Base-by-base conservation (phyloP, 2,797 vertebrate genomes). In the Myiotriccus ornatus region DNA sequence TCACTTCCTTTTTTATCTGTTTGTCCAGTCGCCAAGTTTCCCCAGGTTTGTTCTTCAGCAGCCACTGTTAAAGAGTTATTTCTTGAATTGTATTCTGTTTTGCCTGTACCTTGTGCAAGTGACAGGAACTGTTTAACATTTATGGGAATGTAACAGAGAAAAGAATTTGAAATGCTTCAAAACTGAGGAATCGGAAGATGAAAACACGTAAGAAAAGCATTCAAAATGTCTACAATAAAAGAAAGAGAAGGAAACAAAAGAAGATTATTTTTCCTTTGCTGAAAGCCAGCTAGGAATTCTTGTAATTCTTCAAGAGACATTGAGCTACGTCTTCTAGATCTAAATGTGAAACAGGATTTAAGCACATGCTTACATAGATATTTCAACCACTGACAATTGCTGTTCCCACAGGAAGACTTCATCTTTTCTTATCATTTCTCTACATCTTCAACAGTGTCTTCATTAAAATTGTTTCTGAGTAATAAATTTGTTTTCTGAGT, bases 181-280 rank as follows among this genome's bases (percentile, higher is more conserved):
- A 94, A 80, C 57, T 24, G 22, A 93, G 81, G 83, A 88, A 52
- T n/a, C 3, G 0, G 74, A 73, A 95, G 34, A 91, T 1, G 3
- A 95, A 91, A 95, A 92, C 85, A 87, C 13, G 13, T 83, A 47
- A 94, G 88, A 94, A 92, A 88, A 76, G 32, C 53, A 89, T 81
- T 89, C 52, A 78, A 55, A 85, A 80, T 14, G 28, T 35, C 87
- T 84, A 78, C 52, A 88, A 76, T 35, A 87, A 77, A 86, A 89
- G 63, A 73, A 84, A 83, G 44, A 55, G 32, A 89, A 75, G 53
- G 47, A 84, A 84, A 96, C 27, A 50, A 74, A 88, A 67, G 74
- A 88, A 82, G 60, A 52, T 59, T 79, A 34, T 71, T 95, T 95
- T 95, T 91, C 62, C 55, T 87, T 73, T 69, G 9, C 43, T 63